A percentile compares a stretch with the other conserved stretches of the same genome.
Evolutionary conservation across 2,888 invertebrate species (phyloP).

Genomic region (Diaperis boleti): DNA sequence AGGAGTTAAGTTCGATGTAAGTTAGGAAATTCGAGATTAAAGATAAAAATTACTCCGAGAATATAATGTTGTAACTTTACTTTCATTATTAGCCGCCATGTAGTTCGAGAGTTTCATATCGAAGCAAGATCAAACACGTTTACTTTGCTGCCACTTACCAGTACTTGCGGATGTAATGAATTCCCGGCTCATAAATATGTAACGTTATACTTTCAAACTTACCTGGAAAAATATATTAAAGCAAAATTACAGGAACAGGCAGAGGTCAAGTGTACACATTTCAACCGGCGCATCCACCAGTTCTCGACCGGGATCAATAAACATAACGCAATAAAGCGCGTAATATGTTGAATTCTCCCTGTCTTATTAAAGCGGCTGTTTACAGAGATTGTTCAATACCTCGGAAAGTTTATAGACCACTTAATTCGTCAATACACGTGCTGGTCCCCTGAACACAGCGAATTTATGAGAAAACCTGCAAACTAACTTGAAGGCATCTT

Average conservation of each 20-base stretch:
- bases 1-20: constrained; percentile 26
- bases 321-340: too few relatives aligned
- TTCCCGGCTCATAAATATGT: constrained; percentile 42
- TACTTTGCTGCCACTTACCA: constrained; percentile 25
- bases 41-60: neutral
- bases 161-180: constrained; percentile 37
- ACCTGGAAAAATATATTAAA: constrained; percentile 18
- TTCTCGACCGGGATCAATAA: constrained; percentile 9
- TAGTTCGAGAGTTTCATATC: constrained; percentile 10
- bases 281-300: constrained; percentile 39
- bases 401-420: constrained; percentile 4
- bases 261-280: constrained; percentile 5
- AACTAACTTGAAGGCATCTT: constrained; percentile 34
- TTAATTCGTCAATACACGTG: neutral
- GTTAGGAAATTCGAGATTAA: constrained; percentile 21
- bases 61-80: neutral
- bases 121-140: constrained; percentile 25
- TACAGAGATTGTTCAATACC: constrained; percentile 3
- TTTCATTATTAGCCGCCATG: neutral
- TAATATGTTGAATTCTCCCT: too few relatives aligned
- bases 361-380: neutral
- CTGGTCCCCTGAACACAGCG: too few relatives aligned
- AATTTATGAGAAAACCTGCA: constrained; percentile 31
- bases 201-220: constrained; percentile 26
- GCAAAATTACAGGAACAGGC: constrained; percentile 6